These are phyloP conservation scores for Sycophila texana DNA, from an alignment of 2,888 invertebrate genomes.

Conservation along the genomic window DNA sequence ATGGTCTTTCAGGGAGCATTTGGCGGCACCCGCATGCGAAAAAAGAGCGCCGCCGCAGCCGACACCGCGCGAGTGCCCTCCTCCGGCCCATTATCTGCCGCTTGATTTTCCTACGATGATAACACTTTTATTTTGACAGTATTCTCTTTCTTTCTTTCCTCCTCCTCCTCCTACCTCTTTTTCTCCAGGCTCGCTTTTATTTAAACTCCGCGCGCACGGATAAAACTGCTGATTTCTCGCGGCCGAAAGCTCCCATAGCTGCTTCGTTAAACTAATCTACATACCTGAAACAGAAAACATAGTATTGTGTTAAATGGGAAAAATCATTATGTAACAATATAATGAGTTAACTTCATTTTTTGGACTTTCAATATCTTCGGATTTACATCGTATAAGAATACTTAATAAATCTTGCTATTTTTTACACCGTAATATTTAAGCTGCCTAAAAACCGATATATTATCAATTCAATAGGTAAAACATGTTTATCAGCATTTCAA, in stretches of 20 bases:
- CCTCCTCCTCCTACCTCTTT: no score
- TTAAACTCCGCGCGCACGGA: background rate
- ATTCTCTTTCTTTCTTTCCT: background rate
- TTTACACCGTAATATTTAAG: no score
- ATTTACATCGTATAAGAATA: no score
- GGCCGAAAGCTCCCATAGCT: background rate
- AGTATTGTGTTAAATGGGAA: background rate
- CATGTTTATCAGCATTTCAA: no score
- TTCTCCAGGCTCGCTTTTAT: background rate
- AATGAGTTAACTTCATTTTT: background rate
- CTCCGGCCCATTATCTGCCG: constrained; percentile 19
- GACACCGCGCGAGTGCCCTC: constrained; percentile 1
- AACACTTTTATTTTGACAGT: constrained; percentile 11
- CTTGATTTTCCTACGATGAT: constrained; percentile 40
- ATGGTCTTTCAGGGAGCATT: constrained; percentile 40
- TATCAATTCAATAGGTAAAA: no score
- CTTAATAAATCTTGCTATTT: no score
- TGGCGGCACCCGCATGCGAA: background rate
- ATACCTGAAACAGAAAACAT: constrained; percentile 34
- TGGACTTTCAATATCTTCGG: background rate
- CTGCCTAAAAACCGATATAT: no score
- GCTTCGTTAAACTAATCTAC: background rate
- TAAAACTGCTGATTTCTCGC: background rate
- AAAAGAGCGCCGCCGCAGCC: background rate
- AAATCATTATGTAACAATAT: no score